phyloP scores from a whole-genome alignment of 2,797 vertebrate genomes.

The Mustela erminea region DNA sequence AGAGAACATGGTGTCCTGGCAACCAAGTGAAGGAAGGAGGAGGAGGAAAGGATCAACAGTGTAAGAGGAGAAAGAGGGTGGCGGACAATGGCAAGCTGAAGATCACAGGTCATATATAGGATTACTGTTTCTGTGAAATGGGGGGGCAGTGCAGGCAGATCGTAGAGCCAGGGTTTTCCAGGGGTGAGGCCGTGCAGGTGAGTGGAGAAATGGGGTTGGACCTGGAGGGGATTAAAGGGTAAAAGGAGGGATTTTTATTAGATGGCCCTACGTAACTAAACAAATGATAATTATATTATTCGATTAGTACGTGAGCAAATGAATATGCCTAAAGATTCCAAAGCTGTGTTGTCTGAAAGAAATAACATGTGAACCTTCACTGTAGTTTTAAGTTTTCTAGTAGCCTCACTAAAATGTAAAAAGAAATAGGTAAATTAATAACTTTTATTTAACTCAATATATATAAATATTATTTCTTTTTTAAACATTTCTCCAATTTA shows the following conservation, averaged over 20 bases:
- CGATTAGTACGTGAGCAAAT: not conserved
- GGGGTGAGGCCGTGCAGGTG: not conserved
- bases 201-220: not conserved
- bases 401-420: not conserved
- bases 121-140: not conserved
- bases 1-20: not conserved
- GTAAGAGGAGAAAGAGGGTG: not conserved
- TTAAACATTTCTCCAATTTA: too few species aligned
- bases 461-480: not conserved
- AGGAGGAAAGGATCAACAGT: not conserved
- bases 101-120: not conserved
- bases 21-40: not conserved
- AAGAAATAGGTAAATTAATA: not conserved
- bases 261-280: not conserved
- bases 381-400: not conserved
- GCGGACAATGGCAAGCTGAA: not conserved
- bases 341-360: not conserved
- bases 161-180: not conserved
- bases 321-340: not conserved
- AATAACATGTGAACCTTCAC: not conserved
- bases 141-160: not conserved
- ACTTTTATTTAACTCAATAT: conserved; percentile 6
- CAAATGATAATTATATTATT: not conserved
- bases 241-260: not conserved
- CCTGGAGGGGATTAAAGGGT: not conserved